Evolutionary conservation across 2,113 vertebrate species (phyloP), one percentile per base, ranked within the genome.

Genomic region (Callopanchax toddi): DNA sequence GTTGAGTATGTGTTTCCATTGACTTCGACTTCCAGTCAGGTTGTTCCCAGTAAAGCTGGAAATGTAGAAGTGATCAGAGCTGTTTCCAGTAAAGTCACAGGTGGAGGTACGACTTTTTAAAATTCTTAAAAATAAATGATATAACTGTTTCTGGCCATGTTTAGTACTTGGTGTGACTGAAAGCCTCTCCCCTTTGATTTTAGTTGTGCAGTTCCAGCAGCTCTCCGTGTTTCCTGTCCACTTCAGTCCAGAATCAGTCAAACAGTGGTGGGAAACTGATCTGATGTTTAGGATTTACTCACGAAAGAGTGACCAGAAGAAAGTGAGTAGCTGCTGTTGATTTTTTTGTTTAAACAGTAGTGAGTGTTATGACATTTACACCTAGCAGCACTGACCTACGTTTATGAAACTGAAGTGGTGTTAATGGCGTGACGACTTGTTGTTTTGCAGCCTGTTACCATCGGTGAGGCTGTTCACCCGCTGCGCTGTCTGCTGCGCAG

Each of bases 171-270:
- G n/a, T n/a, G 21, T 65, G 18, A 43, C 25, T 81, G 17, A 72
- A 8, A 8, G 17, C 17, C 11, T 11, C 6, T 68, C 2, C 67
- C 79, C 20, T 60, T 68, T 83, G 75, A 53, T 89, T 86, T 12
- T 82, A 99, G 97, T 49, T 67, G 94, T 98, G 73, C 95, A 81
- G 60, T 99, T 98, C 81, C 92, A 95, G 6, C 95, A 96, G 46
- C 86, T 71, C 1, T 93, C 81, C 63, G 87, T 94, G 65, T 96
- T 97, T 91, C 95, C 96, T 10, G 72, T 98, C 45, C 72, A 55
- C 12, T 93, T 99, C 5, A 83, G 61, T 81, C 87, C 83, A 22
- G 20, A 48, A 0, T 82, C 93, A 81, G 72, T 95, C 29, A 76
- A 94, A 68, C 91, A 92, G 45, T 99, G 95, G 96, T 94, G 92